Percentiles rank a stretch among this genome's conserved stretches.
These are phyloP conservation scores for Taenaris catops DNA, from an alignment of 2,888 invertebrate species.

Conservation along the genomic window DNA sequence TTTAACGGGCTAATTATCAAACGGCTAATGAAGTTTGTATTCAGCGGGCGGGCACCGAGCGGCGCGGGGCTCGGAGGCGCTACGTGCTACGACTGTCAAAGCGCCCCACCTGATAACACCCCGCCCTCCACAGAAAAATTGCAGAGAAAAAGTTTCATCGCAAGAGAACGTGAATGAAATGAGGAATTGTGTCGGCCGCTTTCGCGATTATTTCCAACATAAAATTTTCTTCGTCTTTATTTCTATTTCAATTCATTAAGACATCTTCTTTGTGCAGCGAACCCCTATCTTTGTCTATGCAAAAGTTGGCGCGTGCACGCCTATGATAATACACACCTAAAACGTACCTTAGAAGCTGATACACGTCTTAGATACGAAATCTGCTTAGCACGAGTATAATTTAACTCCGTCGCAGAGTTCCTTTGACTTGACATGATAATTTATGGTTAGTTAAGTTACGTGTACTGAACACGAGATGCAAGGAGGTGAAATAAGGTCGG, in stretches of 20 bases:
- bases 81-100: slow-evolving; percentile 73
- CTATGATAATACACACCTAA: slow-evolving; percentile 14
- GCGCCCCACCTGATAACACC: slow-evolving; percentile 75
- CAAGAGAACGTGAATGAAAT: slow-evolving; percentile 78
- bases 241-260: slow-evolving; percentile 69
- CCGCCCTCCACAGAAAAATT: slow-evolving; percentile 75
- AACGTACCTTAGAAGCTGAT: slow-evolving; percentile 13
- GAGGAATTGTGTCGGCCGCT: slow-evolving; percentile 74
- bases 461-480: slow-evolving; percentile 35
- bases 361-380: slow-evolving; percentile 19
- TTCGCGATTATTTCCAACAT: slow-evolving; percentile 73
- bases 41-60: slow-evolving; percentile 65
- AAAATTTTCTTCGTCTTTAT: slow-evolving; percentile 67
- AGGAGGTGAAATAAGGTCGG: no score
- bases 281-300: slow-evolving; percentile 23
- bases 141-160: slow-evolving; percentile 80
- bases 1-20: slow-evolving; percentile 80
- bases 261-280: slow-evolving; percentile 38
- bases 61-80: slow-evolving; percentile 50
- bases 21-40: slow-evolving; percentile 81
- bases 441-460: slow-evolving; percentile 44
- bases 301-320: slow-evolving; percentile 9
- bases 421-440: slow-evolving; percentile 40
- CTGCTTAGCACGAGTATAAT: slow-evolving; percentile 28
- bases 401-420: slow-evolving; percentile 33